A percentile compares a stretch with the other conserved stretches of the same genome.
phyloP scores from a whole-genome alignment of 1,140 invertebrate species.

The Eriocheir sinensis region DNA sequence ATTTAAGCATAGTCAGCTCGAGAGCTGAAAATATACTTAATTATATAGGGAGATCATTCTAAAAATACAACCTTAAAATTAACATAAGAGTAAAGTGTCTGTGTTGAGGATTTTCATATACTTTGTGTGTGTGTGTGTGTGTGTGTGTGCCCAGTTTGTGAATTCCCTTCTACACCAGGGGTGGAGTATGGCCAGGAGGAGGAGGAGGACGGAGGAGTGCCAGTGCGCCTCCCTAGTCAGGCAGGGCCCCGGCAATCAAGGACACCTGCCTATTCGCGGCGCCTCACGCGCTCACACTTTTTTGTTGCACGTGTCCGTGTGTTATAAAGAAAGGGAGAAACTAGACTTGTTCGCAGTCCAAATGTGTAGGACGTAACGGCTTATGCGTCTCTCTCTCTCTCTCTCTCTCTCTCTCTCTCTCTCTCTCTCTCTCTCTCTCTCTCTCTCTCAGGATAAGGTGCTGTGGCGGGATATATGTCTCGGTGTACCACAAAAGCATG shows the following conservation, averaged over 20 bases:
- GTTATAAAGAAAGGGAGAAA: not conserved
- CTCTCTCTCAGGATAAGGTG: no score
- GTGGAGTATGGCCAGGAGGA: not conserved
- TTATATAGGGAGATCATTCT: no score
- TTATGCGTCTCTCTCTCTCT: not conserved
- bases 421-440: not conserved
- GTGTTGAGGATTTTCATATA: no score
- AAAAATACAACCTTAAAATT: no score
- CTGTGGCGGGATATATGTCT: not conserved
- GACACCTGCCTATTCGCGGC: not conserved
- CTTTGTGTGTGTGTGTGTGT: not conserved
- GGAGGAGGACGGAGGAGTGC: not conserved
- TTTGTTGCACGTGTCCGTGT: not conserved
- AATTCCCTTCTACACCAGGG: not conserved
- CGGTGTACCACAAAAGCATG: not conserved
- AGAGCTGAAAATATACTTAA: no score
- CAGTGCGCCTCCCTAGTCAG: not conserved
- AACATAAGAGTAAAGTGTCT: no score
- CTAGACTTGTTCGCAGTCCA: not conserved
- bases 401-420: not conserved
- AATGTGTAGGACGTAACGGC: not conserved
- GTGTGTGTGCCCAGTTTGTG: not conserved
- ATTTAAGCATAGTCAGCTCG: no score
- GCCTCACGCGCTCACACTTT: not conserved
- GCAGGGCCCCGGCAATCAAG: not conserved